Conservation (phyloP, 1,140 invertebrate species). For the Kradibia gibbosae region DNA sequence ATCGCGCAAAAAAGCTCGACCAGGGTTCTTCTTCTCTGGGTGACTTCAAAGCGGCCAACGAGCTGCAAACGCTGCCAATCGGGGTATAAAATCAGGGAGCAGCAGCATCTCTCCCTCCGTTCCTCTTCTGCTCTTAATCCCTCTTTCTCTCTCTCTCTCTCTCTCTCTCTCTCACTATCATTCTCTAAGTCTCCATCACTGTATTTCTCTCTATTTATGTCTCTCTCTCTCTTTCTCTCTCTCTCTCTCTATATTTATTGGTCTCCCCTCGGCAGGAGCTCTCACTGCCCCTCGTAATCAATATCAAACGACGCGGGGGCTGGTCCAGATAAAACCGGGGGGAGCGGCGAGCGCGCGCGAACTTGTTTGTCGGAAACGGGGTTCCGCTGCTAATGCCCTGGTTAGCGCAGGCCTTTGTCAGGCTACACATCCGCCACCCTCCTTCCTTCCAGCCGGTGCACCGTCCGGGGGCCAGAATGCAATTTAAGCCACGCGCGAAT, state of each 20-base stretch:
- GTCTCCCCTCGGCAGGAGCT: background rate
- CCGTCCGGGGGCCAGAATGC: constrained; percentile 54
- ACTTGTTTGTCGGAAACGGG: constrained; percentile 60
- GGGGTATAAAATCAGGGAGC: constrained; percentile 64
- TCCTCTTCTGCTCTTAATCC: background rate
- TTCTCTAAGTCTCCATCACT: no score
- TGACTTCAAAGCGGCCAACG: constrained; percentile 65
- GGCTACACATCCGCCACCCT: constrained; percentile 54
- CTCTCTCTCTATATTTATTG: background rate
- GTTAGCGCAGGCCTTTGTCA: constrained; percentile 60
- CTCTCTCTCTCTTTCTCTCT: no score
- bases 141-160: background rate
- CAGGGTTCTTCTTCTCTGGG: constrained; percentile 20
- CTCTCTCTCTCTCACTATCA: background rate
- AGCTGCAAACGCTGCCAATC: constrained; percentile 65
- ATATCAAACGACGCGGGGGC: constrained; percentile 59
- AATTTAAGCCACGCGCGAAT: constrained; percentile 57
- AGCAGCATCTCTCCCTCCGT: no score
- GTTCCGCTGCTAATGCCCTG: constrained; percentile 59
- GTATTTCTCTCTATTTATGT: no score
- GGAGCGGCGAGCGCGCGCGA: constrained; percentile 49
- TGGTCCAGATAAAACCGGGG: constrained; percentile 48
- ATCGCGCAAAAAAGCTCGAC: constrained; percentile 31
- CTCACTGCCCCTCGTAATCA: constrained; percentile 59
- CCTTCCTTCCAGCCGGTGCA: constrained; percentile 56